phyloP scores from a whole-genome alignment of 2,113 vertebrate genomes.

The Heteronetta atricapilla region DNA sequence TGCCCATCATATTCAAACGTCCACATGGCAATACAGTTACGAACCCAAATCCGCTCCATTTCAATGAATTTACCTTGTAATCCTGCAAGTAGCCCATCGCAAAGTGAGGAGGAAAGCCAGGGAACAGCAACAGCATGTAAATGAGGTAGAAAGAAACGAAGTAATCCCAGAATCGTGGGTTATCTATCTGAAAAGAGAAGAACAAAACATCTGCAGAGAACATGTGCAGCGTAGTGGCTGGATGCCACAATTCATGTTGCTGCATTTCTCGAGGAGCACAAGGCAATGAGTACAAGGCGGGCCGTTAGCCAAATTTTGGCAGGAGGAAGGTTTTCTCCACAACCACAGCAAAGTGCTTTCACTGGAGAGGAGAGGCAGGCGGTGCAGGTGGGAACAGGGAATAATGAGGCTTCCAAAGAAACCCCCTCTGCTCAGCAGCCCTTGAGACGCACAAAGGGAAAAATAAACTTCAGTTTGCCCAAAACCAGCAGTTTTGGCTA shows the following conservation, averaged over 20 bases:
- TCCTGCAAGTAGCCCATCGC: slow-evolving; percentile 86
- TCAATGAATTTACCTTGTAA: slow-evolving; percentile 77
- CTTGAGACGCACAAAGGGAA: accelerated
- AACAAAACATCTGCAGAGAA: neutral
- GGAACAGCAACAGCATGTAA: slow-evolving; percentile 9
- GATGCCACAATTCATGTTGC: neutral
- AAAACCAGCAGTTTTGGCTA: neutral
- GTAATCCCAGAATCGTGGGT: accelerated
- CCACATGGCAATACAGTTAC: neutral
- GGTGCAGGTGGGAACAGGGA: neutral
- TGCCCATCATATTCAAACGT: accelerated
- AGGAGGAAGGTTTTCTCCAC: neutral
- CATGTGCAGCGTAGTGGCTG: accelerated
- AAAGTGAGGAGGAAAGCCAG: slow-evolving; percentile 85
- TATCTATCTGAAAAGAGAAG: neutral
- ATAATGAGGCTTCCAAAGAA: neutral
- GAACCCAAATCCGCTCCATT: neutral
- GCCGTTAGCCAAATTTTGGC: neutral
- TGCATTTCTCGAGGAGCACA: neutral
- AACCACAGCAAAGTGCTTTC: neutral
- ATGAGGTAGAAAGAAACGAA: neutral
- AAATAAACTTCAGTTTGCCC: neutral
- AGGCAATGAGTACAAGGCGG: neutral
- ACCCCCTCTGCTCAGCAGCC: neutral
- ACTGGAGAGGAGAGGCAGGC: neutral